Evolutionary conservation across 1,140 invertebrate species (phyloP), one percentile per base, ranked within the genome.

Genomic region (Drosophila sechellia): DNA sequence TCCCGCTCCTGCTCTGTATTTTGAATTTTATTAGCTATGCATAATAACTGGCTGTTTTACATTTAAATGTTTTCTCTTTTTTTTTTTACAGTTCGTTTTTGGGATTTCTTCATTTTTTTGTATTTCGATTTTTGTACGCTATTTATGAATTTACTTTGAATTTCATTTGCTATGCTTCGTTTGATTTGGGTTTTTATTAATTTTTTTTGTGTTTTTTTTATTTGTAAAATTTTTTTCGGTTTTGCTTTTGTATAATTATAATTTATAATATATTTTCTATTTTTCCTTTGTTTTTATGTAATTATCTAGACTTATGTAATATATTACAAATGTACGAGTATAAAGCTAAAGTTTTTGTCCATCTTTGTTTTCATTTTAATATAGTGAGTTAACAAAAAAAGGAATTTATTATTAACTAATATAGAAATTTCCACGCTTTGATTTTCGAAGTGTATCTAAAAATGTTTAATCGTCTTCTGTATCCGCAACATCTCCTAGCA

Each of bases 301-400:
- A 74, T 91, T 90, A 90, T 87, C 85, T 91, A 90, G 77, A 79
- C 85, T 89, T 91, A 91, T 86, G 81, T 84, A 87, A 87, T 91
- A 91, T 91, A 91, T 91, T 91, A 91, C 86, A 91, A 91, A 86
- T 90, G 86, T 89, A 89, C 84, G 84, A 84, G 84, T 91, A 91
- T 91, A 91, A 90, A 91, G 90, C 90, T 91, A 91, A 91, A 91
- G 85, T 91, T 91, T 77, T 78, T 89, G 73, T 91, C 80, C 77
- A 81, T 90, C 75, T 75, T 49, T 39, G 15, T 57, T 60, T 43
- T 54, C n/a, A 46, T 76, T 73, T 66, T 76, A 65, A 61, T 70
- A 49, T 84, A 84, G 79, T 84, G 81, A 79, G 57, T 89, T 74
- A 81, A 87, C 84, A 87, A 89, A 87, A 87, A 87, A 87, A 87